A percentile compares a stretch with the other conserved stretches of the same genome.
phyloP scores from a whole-genome alignment of 2,113 vertebrate species.

The Puma concolor region DNA sequence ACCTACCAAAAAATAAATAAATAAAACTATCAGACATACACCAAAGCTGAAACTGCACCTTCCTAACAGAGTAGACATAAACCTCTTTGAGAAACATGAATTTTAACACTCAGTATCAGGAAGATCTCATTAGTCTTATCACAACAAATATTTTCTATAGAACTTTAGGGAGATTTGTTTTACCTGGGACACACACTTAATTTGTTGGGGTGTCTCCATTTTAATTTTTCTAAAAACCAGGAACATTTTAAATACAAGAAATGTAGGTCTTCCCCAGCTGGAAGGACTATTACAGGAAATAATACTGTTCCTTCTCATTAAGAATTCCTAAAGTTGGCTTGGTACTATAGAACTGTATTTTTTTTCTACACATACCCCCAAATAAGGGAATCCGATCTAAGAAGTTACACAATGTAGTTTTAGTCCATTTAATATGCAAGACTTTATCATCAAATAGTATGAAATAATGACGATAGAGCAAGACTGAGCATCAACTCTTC shows the following conservation, averaged over 20 bases:
- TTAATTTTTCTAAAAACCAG: slow-evolving; percentile 55
- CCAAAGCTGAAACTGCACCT: background rate
- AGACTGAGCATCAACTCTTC: background rate
- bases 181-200: background rate
- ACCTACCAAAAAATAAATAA: background rate
- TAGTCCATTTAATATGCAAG: background rate
- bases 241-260: slow-evolving; percentile 49
- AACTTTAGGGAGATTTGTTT: slow-evolving; percentile 63
- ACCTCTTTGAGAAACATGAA: background rate
- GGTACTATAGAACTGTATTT: background rate
- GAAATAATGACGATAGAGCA: background rate
- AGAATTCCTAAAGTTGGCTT: slow-evolving; percentile 25
- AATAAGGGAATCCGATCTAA: background rate
- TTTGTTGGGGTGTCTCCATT: slow-evolving; percentile 36
- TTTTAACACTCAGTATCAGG: background rate
- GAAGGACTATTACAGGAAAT: background rate
- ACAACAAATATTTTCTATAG: slow-evolving; percentile 49
- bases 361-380: background rate
- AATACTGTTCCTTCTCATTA: background rate
- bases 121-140: slow-evolving; percentile 44
- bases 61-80: slow-evolving; percentile 48
- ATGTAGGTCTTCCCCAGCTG: slow-evolving; percentile 8
- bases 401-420: background rate
- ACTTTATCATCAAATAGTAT: background rate
- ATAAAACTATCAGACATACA: background rate